Conservation (phyloP, 2,797 vertebrate genomes). For the Syngnathus acus region DNA sequence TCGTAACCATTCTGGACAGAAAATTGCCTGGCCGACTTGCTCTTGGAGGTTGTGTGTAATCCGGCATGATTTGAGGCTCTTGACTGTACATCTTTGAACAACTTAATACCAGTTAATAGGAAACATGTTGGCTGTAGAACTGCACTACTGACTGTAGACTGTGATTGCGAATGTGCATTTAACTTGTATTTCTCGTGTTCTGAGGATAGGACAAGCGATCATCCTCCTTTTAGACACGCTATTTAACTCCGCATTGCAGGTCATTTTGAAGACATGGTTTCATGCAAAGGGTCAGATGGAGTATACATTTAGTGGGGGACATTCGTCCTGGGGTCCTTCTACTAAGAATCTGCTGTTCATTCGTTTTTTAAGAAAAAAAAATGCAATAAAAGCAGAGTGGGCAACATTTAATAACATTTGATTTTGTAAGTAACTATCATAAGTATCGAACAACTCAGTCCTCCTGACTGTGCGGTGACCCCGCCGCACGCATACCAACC, state of each 20-base stretch:
- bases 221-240: neutral
- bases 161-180: constrained; percentile 9
- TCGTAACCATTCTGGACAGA: constrained; percentile 44
- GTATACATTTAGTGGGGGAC: neutral
- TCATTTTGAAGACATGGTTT: neutral
- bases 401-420: too few relatives aligned
- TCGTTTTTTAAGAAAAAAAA: neutral
- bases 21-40: constrained; percentile 48
- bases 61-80: constrained; percentile 50
- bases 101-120: constrained; percentile 62
- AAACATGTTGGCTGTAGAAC: constrained; percentile 51
- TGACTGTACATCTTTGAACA: constrained; percentile 51
- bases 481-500: constrained; percentile 7
- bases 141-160: neutral
- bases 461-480: constrained; percentile 33
- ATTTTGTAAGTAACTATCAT: too few relatives aligned
- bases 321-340: neutral
- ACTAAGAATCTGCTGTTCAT: neutral
- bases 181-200: neutral
- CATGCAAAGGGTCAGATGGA: constrained; percentile 1
- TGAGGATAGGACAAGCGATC: neutral
- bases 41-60: constrained; percentile 51
- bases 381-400: too few relatives aligned
- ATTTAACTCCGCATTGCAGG: neutral
- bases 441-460: neutral